Percentiles rank a stretch among this genome's conserved stretches.
These are phyloP conservation scores for Belonocnema kinseyi DNA, from an alignment of 1,140 invertebrate genomes.

Conservation along the genomic window DNA sequence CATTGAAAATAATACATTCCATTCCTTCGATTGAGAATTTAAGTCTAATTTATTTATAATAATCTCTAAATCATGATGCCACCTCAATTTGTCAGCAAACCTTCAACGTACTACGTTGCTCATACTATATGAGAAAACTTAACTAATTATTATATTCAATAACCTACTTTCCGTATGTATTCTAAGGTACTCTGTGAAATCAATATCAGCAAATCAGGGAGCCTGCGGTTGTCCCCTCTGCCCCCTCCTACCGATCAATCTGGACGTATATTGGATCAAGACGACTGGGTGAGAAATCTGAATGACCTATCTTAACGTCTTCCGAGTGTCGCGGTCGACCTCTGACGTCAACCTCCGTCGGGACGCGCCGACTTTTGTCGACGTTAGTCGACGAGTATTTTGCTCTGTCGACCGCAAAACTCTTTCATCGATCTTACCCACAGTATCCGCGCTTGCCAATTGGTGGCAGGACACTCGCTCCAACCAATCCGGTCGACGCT, in stretches of 20 bases:
- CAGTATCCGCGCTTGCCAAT: constrained; percentile 12
- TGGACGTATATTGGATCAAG: background rate
- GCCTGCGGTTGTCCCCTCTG: background rate
- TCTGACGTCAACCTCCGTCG: constrained; percentile 1
- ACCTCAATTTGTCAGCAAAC: no score
- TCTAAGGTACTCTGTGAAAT: background rate
- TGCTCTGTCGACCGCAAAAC: constrained; percentile 17
- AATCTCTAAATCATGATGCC: no score
- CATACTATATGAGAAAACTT: no score
- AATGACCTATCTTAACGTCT: background rate
- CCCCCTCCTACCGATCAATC: background rate
- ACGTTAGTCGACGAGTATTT: background rate
- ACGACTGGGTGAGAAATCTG: background rate
- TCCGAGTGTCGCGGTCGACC: background rate
- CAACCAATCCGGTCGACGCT: constrained; percentile 5
- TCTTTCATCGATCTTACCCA: constrained; percentile 10
- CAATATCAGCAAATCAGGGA: background rate
- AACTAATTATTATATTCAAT: no score
- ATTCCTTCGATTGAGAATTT: no score
- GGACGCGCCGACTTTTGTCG: background rate
- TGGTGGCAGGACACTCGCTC: constrained; percentile 22
- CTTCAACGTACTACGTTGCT: no score
- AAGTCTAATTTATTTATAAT: no score
- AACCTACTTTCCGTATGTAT: no score
- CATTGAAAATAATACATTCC: no score